Percentiles rank a stretch among this genome's conserved stretches.
phyloP scores from a whole-genome alignment of 1,140 invertebrate genomes.

The Apis dorsata region DNA sequence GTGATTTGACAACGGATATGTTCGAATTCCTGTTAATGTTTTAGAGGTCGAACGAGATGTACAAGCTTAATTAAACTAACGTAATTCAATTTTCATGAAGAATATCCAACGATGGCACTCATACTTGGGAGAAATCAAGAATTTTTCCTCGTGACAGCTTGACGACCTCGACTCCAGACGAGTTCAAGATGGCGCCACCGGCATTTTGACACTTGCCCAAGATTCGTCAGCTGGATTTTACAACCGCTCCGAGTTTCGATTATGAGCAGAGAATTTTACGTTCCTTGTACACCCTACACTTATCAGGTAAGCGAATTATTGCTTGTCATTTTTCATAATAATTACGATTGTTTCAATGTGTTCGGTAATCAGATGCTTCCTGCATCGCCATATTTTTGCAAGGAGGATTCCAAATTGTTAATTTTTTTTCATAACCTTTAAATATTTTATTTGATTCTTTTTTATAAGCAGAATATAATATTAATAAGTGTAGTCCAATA shows the following conservation, averaged over 20 bases:
- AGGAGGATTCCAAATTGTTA: neutral
- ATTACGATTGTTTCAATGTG: neutral
- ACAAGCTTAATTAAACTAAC: neutral
- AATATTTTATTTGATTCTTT: neutral
- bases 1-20: slow-evolving; percentile 48
- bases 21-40: slow-evolving; percentile 19
- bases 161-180: slow-evolving; percentile 60
- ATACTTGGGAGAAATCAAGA: slow-evolving; percentile 54
- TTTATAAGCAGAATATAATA: neutral
- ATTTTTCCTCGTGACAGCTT: slow-evolving; percentile 73
- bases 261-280: slow-evolving; percentile 79
- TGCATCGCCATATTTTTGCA: neutral
- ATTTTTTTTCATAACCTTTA: slow-evolving; percentile 12
- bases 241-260: slow-evolving; percentile 38
- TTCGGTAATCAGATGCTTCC: neutral
- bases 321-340: neutral
- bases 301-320: slow-evolving; percentile 72
- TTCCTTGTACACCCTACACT: slow-evolving; percentile 75
- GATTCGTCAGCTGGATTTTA: slow-evolving; percentile 71
- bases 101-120: slow-evolving; percentile 35
- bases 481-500: no score
- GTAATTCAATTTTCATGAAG: neutral
- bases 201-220: slow-evolving; percentile 74
- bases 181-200: slow-evolving; percentile 75
- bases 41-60: slow-evolving; percentile 30